A percentile compares a stretch with the other conserved stretches of the same genome.
Conservation (phyloP, 2,888 invertebrate genomes). For the Pseudanteris insignis region DNA sequence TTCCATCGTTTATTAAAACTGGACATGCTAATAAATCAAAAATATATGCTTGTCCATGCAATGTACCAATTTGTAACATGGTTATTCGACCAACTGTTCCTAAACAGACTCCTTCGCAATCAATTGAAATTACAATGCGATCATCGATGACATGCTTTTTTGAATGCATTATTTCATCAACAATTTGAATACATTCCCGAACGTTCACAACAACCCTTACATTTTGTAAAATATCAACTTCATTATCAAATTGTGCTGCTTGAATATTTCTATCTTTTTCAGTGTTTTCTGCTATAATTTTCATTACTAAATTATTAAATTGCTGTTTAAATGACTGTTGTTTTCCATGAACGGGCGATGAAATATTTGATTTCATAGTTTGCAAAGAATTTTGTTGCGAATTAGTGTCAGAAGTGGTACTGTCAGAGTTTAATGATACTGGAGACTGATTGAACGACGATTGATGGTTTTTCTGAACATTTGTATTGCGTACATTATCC, state of each 20-base stretch:
- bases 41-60: constrained; percentile 83
- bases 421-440: too few relatives aligned
- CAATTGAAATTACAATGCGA: constrained; percentile 79
- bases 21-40: constrained; percentile 90
- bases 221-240: constrained; percentile 81
- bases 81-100: constrained; percentile 90
- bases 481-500: constrained; percentile 40
- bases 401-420: constrained; percentile 9
- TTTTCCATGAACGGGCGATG: constrained; percentile 59
- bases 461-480: constrained; percentile 24
- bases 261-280: constrained; percentile 70
- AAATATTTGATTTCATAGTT: constrained; percentile 55
- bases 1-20: constrained; percentile 79
- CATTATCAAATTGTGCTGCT: constrained; percentile 70
- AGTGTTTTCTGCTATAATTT: constrained; percentile 88
- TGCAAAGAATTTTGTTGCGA: constrained; percentile 50
- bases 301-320: constrained; percentile 87
- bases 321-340: constrained; percentile 84
- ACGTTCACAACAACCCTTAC: constrained; percentile 83
- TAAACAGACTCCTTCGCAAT: constrained; percentile 93
- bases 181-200: constrained; percentile 80
- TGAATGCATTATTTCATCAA: constrained; percentile 77
- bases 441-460: constrained; percentile 7
- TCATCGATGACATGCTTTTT: constrained; percentile 38
- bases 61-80: constrained; percentile 84